Percentiles rank a stretch among this genome's conserved stretches.
phyloP scores from a whole-genome alignment of 2,888 invertebrate species.

The Escarpia spicata region DNA sequence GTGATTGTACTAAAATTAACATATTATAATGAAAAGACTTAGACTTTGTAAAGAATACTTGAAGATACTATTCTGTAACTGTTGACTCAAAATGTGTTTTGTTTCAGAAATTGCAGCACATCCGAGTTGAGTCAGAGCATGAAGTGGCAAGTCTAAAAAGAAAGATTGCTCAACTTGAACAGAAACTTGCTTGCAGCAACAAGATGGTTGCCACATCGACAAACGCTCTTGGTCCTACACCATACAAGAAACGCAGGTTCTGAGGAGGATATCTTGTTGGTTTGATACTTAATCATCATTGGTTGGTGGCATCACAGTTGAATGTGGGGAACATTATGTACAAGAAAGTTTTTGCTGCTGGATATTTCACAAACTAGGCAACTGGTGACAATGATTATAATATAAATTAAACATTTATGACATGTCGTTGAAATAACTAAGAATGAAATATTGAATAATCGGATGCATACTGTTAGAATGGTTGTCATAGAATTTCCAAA shows the following conservation, averaged over 20 bases:
- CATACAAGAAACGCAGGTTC: neutral
- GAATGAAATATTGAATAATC: neutral
- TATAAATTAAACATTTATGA: neutral
- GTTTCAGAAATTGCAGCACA: conserved; percentile 34
- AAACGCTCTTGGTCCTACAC: neutral
- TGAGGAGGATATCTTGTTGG: neutral
- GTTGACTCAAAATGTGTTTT: neutral
- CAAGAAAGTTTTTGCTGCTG: neutral
- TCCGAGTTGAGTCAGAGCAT: conserved; percentile 30
- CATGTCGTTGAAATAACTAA: neutral
- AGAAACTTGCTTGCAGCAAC: conserved; percentile 19
- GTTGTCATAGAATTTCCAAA: neutral
- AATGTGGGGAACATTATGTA: neutral
- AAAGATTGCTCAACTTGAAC: conserved; percentile 21
- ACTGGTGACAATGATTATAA: neutral
- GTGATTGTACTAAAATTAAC: neutral
- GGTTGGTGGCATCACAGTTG: neutral
- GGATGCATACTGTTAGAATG: neutral
- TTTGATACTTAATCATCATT: neutral
- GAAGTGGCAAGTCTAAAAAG: conserved; percentile 24
- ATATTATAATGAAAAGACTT: neutral
- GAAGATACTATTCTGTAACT: neutral
- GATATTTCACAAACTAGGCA: neutral
- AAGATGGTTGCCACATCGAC: conserved; percentile 3
- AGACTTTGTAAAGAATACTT: neutral